Base-by-base conservation (phyloP, 30 jellyfish, hydroid and myxozoan species). In the Rhopilema esculentum region DNA sequence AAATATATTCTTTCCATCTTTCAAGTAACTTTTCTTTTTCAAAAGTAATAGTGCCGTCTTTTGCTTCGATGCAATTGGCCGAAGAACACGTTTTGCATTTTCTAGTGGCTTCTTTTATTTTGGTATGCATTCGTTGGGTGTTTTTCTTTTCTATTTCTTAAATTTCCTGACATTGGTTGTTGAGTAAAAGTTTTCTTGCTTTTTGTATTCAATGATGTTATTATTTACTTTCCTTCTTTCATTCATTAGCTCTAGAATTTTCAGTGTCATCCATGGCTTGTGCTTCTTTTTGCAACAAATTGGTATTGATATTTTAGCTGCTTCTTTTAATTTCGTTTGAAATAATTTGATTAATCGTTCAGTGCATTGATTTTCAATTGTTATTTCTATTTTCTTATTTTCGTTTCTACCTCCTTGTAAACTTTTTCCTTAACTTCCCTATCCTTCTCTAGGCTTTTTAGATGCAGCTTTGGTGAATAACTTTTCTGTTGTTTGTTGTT, bases 81-180 rank as follows among this genome's bases (percentile, higher is more conserved):
- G 89, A 79, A 64, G 68, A 79, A 31, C 84, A 53, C 61, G 75
- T 79, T 79, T 33, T 79, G 80, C 17, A 23, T 57, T 79, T 79
- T 49, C 89, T 79, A 79, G 84, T 64, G 67, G 89, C 75, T 79
- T 79, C 67, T 79, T 79, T 24, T 79, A 79, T 33, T 64, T 79
- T 79, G 33, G 84, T 79, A 79, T 79, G 80, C 89, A 53, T 79
- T 79, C n/a, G 63, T 82, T 79, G 29, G 67, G 68, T 82, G 84
- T 24, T 79, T 79, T 79, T 79, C 89, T 79, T 79, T 57, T 24
- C 89, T 79, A 26, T 63, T 79, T 79, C 89, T 29, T 64, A 66
- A 61, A 61, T 79, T 79, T 79, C 89, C 90, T 80, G 90, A 66
- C 90, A 80, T 61, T 62, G 90, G 53, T 80, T 80, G 83, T 80